Base-by-base conservation (phyloP, 2,888 invertebrate species). In the Mythimna albipuncta region DNA sequence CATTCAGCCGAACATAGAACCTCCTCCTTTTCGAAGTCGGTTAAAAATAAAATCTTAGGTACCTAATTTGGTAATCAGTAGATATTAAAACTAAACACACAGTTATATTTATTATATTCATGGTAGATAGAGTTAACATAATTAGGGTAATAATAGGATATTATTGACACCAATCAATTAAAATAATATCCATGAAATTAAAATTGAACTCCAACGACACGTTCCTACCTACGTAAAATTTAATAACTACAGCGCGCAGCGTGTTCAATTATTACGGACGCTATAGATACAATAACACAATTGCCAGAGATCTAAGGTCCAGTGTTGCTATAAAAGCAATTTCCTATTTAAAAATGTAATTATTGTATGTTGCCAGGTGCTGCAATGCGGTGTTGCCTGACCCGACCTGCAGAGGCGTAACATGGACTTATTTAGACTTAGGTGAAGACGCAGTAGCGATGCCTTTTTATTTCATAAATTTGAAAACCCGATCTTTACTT, bases 341-440 rank as follows among this genome's bases (percentile, higher is more conserved):
- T 64, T 54, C 38, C n/a, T 77, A 62, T 65, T 57, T 82, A 69
- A 61, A 79, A 82, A 73, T 69, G 72, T 75, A 66, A 73, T 80
- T 67, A 69, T 54, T 59, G 62, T 67, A 35, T 58, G 78, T 58
- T 52, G 50, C 63, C 63, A 81, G 68, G 69, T 71, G 71, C 75
- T 83, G 84, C 83, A 83, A 68, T 83, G 84, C 83, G 82, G 83
- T 74, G 72, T 62, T 59, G 64, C 19, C 68, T 65, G 75, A 75
- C 75, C 71, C 73, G 72, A 64, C 35, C 54, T 32, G 32, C 32
- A 32, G 32, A 5, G 32, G 32, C 32, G 32, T 5, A 32, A 5
- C 32, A 5, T 3, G 3, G 32, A 32, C 32, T 32, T 4, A 32
- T 32, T 32, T 32, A 32, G 32, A 32, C 32, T 3, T 32, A 3